Evolutionary conservation across 2,888 invertebrate species (phyloP).

Genomic region (Ochlodes sylvanus): DNA sequence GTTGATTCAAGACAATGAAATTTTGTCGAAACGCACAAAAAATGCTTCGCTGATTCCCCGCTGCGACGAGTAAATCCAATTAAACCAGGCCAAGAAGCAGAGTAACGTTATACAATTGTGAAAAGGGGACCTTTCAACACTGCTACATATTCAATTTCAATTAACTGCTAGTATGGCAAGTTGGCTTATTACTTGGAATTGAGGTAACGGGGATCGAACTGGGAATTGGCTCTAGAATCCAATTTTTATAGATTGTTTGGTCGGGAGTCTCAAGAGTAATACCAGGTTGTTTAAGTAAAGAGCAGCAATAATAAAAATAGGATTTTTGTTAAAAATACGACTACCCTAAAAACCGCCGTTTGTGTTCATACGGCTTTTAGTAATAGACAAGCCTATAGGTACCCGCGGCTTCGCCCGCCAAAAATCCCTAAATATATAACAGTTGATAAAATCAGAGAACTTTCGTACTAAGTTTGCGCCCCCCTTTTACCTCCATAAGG

Average conservation of each 20-base stretch:
- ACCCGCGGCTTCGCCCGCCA: too few species aligned
- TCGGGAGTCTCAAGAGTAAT: neutral
- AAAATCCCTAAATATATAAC: too few species aligned
- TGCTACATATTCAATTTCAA: conserved; percentile 31
- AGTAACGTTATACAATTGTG: conserved; percentile 8
- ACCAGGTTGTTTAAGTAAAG: neutral
- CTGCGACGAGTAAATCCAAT: neutral
- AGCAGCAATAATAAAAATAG: neutral
- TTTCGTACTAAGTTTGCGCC: too few species aligned
- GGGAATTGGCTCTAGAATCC: neutral
- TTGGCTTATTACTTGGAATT: conserved; percentile 3
- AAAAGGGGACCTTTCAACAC: conserved; percentile 15
- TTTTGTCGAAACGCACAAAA: too few species aligned
- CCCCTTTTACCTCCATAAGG: too few species aligned
- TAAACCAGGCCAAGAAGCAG: neutral
- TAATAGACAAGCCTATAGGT: too few species aligned
- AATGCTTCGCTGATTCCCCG: too few species aligned
- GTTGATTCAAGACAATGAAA: too few species aligned
- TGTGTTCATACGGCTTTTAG: too few species aligned
- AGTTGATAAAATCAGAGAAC: too few species aligned
- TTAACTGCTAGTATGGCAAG: conserved; percentile 16
- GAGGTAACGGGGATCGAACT: neutral
- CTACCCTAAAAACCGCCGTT: too few species aligned
- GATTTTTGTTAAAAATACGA: too few species aligned
- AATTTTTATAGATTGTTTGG: neutral